A percentile compares a stretch with the other conserved stretches of the same genome.
Conservation (phyloP, 64 coral and sea anemone species). For the Pocillopora verrucosa region DNA sequence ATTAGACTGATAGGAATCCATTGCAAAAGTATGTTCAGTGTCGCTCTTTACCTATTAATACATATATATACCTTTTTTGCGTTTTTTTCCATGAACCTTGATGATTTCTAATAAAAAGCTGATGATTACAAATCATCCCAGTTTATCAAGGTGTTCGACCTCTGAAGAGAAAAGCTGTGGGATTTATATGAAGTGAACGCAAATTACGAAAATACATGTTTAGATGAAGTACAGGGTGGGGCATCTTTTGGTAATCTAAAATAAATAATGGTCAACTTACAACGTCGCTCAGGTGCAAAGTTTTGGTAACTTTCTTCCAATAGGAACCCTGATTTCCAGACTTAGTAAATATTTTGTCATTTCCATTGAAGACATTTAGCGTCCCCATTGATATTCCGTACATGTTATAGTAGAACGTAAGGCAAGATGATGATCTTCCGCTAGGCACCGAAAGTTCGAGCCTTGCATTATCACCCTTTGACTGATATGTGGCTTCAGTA, state of each 20-base stretch:
- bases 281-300: neutral
- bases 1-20: too few relatives aligned
- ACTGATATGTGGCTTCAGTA: slow-evolving; percentile 3
- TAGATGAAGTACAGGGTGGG: too few relatives aligned
- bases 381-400: slow-evolving; percentile 25
- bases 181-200: too few relatives aligned
- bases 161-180: too few relatives aligned
- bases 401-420: slow-evolving; percentile 58
- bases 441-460: slow-evolving; percentile 13
- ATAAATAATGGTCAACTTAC: neutral
- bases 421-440: neutral
- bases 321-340: slow-evolving; percentile 29
- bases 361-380: slow-evolving; percentile 33
- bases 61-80: too few relatives aligned
- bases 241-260: neutral
- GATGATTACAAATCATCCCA: too few relatives aligned
- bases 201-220: too few relatives aligned
- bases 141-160: too few relatives aligned
- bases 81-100: too few relatives aligned
- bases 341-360: slow-evolving; percentile 42
- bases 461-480: slow-evolving; percentile 32
- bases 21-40: neutral
- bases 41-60: neutral
- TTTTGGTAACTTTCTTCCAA: slow-evolving; percentile 26
- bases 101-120: too few relatives aligned